Evolutionary conservation across 2,888 invertebrate genomes (phyloP).

Genomic region (Liposcelis brunnea): DNA sequence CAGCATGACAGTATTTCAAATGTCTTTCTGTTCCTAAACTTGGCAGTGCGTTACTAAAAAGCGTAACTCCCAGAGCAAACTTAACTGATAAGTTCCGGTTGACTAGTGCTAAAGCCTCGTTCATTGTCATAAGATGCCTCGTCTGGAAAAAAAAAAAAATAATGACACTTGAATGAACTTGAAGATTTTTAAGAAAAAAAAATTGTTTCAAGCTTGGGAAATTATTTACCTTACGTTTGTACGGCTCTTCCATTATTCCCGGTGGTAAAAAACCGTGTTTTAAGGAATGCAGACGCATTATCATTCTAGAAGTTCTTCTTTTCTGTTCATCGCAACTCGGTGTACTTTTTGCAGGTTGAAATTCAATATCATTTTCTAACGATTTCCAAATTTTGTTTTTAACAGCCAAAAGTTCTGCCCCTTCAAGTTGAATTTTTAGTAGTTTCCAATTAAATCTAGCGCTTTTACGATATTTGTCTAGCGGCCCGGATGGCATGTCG

Average conservation of each 20-base stretch:
- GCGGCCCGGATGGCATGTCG: conserved; percentile 35
- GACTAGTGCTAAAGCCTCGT: conserved; percentile 51
- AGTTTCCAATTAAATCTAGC: conserved; percentile 78
- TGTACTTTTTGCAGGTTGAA: conserved; percentile 42
- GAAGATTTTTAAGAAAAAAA: background rate
- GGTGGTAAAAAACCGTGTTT: conserved; percentile 45
- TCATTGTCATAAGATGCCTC: conserved; percentile 54
- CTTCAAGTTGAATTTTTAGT: conserved; percentile 62
- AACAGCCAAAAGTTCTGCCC: conserved; percentile 51
- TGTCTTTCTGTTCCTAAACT: conserved; percentile 63
- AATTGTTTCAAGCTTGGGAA: background rate
- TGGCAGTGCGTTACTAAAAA: conserved; percentile 55
- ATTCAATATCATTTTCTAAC: conserved; percentile 62
- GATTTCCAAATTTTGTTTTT: conserved; percentile 69
- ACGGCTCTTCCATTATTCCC: conserved; percentile 40
- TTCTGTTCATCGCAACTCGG: conserved; percentile 56
- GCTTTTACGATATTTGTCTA: conserved; percentile 58
- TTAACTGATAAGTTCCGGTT: conserved; percentile 61
- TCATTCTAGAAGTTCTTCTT: conserved; percentile 45
- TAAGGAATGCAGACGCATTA: conserved; percentile 38
- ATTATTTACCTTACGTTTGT: conserved; percentile 41
- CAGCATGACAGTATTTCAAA: conserved; percentile 45
- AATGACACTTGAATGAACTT: background rate
- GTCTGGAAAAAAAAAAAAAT: conserved; percentile 30
- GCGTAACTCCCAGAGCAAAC: conserved; percentile 54